A percentile compares a stretch with the other conserved stretches of the same genome.
These are phyloP conservation scores for Drosophila pachea DNA, from an alignment of 1,140 invertebrate species.

Conservation along the genomic window DNA sequence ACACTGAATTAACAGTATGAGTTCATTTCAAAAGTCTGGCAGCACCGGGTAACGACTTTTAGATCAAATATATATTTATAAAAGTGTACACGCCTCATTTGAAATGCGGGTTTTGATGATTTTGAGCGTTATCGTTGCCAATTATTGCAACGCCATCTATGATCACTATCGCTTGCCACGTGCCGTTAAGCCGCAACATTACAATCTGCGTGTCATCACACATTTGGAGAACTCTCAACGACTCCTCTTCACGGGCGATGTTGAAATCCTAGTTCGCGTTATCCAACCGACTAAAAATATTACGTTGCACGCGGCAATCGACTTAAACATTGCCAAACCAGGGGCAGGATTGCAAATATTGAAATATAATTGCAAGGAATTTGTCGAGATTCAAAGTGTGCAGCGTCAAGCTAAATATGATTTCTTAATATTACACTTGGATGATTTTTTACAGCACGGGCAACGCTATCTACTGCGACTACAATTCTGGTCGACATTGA, in stretches of 20 bases:
- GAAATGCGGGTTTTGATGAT: slow-evolving; percentile 24
- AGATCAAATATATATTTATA: slow-evolving; percentile 18
- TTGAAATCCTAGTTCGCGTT: slow-evolving; percentile 81
- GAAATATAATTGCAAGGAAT: not conserved
- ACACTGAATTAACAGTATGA: not conserved
- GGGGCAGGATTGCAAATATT: slow-evolving; percentile 2
- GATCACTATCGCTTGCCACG: slow-evolving; percentile 82
- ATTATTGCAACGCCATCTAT: slow-evolving; percentile 32
- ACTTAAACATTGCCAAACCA: slow-evolving; percentile 72
- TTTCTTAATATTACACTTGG: slow-evolving; percentile 82
- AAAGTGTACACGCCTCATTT: not conserved
- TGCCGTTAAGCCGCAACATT: slow-evolving; percentile 83
- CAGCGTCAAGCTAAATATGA: slow-evolving; percentile 80
- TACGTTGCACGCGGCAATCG: slow-evolving; percentile 83
- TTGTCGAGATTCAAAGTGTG: slow-evolving; percentile 8
- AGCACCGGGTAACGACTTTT: slow-evolving; percentile 15
- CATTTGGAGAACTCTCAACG: slow-evolving; percentile 79
- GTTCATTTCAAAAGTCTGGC: slow-evolving; percentile 5
- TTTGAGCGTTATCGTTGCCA: slow-evolving; percentile 1
- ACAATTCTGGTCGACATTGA: slow-evolving; percentile 83
- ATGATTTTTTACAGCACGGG: slow-evolving; percentile 79
- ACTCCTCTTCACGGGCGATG: slow-evolving; percentile 80
- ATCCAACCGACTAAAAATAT: slow-evolving; percentile 82
- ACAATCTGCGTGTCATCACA: slow-evolving; percentile 83
- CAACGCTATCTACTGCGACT: slow-evolving; percentile 83